A percentile compares a stretch with the other conserved stretches of the same genome.
Evolutionary conservation across 2,888 invertebrate species (phyloP).

Genomic region (Limnephilus lunatus): DNA sequence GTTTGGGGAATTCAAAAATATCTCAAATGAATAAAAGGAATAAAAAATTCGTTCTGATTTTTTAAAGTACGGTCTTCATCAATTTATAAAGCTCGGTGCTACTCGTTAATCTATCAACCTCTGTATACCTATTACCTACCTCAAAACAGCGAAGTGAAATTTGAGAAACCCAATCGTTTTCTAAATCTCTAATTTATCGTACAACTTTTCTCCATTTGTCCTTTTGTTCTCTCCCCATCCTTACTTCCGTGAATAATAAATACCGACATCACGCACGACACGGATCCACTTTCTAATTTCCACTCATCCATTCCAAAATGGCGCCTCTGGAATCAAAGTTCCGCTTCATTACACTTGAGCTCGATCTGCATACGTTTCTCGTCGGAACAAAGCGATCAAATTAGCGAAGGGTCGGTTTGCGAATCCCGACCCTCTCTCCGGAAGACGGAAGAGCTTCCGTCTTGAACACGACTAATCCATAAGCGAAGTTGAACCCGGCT

Average conservation of each 20-base stretch:
- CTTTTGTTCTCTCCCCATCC: background rate
- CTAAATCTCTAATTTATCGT: background rate
- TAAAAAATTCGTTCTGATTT: background rate
- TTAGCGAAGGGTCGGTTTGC: slow-evolving; percentile 59
- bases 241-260: slow-evolving; percentile 56
- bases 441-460: slow-evolving; percentile 58
- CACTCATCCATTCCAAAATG: slow-evolving; percentile 58
- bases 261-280: slow-evolving; percentile 50
- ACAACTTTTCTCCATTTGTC: slow-evolving; percentile 35
- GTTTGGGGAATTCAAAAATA: background rate
- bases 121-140: background rate
- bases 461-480: slow-evolving; percentile 65
- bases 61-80: background rate
- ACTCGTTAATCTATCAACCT: background rate
- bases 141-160: background rate
- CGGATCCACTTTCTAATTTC: slow-evolving; percentile 61
- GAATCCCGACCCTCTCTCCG: slow-evolving; percentile 52
- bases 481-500: slow-evolving; percentile 55
- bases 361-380: slow-evolving; percentile 58
- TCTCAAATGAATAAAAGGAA: background rate
- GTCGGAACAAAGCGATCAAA: slow-evolving; percentile 64
- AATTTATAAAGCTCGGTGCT: background rate
- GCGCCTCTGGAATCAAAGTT: slow-evolving; percentile 55
- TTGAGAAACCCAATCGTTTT: background rate
- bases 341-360: slow-evolving; percentile 56